Conservation (phyloP, 2,797 vertebrate genomes). For the Periparus ater region DNA sequence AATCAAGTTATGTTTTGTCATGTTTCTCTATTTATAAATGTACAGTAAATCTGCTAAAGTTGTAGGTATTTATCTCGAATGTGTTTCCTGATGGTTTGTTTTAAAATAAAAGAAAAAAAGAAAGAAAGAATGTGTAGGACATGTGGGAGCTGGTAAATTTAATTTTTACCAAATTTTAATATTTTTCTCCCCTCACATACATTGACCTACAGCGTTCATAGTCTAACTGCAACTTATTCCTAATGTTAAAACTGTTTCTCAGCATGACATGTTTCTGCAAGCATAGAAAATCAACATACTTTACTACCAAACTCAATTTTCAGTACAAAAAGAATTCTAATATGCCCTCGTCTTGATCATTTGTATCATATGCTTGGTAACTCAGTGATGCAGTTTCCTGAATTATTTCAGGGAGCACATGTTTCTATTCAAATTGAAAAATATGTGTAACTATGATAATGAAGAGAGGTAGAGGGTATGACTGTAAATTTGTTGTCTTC, state of each 20-base stretch:
- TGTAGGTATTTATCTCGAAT: slow-evolving; percentile 58
- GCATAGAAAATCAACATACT: slow-evolving; percentile 22
- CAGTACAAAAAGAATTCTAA: slow-evolving; percentile 4
- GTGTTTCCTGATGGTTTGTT: slow-evolving; percentile 62
- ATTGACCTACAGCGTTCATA: slow-evolving; percentile 38
- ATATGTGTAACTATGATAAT: slow-evolving; percentile 48
- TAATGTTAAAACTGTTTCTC: slow-evolving; percentile 62
- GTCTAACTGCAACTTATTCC: slow-evolving; percentile 61
- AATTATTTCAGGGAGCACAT: slow-evolving; percentile 67
- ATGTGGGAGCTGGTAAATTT: slow-evolving; percentile 60
- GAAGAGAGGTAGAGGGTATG: slow-evolving; percentile 39
- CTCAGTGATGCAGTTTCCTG: slow-evolving; percentile 55
- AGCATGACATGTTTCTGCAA: slow-evolving; percentile 66
- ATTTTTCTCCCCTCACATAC: slow-evolving; percentile 68
- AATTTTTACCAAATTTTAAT: slow-evolving; percentile 53
- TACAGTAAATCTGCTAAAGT: slow-evolving; percentile 63
- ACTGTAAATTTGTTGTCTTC: slow-evolving; percentile 28
- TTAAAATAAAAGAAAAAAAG: background rate
- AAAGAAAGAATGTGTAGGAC: slow-evolving; percentile 13
- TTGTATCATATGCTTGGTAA: slow-evolving; percentile 39
- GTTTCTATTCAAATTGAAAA: slow-evolving; percentile 64
- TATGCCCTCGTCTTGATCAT: slow-evolving; percentile 41
- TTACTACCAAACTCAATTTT: slow-evolving; percentile 62
- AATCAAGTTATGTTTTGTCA: slow-evolving; percentile 58
- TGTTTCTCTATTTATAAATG: slow-evolving; percentile 74